phyloP scores from a whole-genome alignment of 2,797 vertebrate species.

The Sebastes jordani region DNA sequence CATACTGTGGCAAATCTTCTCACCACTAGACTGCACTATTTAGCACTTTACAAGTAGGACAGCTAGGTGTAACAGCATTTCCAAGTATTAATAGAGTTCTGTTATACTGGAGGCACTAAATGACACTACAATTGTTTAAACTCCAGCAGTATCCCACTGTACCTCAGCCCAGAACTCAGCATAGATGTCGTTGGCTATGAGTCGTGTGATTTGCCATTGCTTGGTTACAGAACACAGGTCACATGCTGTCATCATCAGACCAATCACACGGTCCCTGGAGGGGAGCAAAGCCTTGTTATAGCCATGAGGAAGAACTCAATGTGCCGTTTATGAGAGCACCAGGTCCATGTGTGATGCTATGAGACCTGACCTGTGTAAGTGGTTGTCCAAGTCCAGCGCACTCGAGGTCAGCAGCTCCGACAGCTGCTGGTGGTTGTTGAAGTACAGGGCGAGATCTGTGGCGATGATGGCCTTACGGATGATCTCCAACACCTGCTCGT shows the following conservation, averaged over 20 bases:
- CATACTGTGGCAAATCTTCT: constrained; percentile 12
- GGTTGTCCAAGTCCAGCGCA: constrained; percentile 92
- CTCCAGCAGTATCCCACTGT: constrained; percentile 57
- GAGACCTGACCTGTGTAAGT: constrained; percentile 84
- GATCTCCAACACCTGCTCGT: constrained; percentile 98
- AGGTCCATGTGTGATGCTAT: neutral
- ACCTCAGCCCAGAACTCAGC: constrained; percentile 99
- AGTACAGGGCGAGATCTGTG: constrained; percentile 97
- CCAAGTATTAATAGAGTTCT: constrained; percentile 24
- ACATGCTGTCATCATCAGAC: constrained; percentile 99
- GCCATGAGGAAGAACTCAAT: constrained; percentile 43
- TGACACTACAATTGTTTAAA: constrained; percentile 47
- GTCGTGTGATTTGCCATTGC: constrained; percentile 93
- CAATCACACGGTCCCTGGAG: constrained; percentile 95
- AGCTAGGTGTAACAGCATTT: constrained; percentile 14
- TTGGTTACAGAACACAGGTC: constrained; percentile 99
- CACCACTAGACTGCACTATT: constrained; percentile 19
- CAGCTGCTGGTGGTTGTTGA: constrained; percentile 96
- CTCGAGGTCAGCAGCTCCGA: constrained; percentile 87
- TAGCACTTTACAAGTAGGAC: constrained; percentile 7
- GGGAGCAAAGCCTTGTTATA: constrained; percentile 63
- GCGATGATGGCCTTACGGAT: constrained; percentile 99
- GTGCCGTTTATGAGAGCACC: constrained; percentile 27
- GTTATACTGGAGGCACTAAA: constrained; percentile 32
- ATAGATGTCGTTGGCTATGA: constrained; percentile 97